Evolutionary conservation across 2,888 invertebrate genomes (phyloP).

Genomic region (Drosophila nr. fundita): DNA sequence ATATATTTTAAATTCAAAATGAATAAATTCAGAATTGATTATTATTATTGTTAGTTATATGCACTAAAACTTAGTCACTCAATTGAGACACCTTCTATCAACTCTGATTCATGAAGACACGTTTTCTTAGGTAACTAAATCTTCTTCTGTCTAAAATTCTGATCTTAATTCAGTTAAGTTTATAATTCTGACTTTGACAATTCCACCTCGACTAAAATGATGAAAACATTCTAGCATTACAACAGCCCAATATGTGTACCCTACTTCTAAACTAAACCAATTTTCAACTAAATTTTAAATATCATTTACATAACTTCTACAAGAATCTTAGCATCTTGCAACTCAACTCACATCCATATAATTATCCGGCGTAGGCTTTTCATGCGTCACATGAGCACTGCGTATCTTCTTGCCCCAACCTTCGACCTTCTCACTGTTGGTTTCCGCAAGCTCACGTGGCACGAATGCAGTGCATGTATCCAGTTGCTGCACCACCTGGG

Average conservation of each 20-base stretch:
- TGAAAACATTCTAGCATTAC: neutral
- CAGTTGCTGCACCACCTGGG: slow-evolving; percentile 58
- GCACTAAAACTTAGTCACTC: neutral
- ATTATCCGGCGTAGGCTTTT: slow-evolving; percentile 74
- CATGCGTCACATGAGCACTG: slow-evolving; percentile 73
- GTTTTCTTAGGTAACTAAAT: neutral
- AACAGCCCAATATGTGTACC: no score
- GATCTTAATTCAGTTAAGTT: neutral
- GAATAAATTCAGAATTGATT: neutral
- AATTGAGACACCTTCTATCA: neutral
- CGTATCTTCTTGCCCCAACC: slow-evolving; percentile 73
- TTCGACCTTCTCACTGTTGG: slow-evolving; percentile 56
- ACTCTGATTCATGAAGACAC: neutral
- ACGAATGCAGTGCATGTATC: slow-evolving; percentile 70
- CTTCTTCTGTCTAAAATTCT: neutral
- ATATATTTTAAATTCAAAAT: neutral
- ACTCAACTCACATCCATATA: slow-evolving; percentile 76
- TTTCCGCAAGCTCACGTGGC: slow-evolving; percentile 76
- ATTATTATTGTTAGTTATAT: neutral
- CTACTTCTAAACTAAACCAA: neutral
- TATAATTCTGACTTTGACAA: neutral
- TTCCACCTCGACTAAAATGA: neutral
- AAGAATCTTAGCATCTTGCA: neutral
- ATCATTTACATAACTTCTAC: neutral
- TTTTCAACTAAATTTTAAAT: neutral